phyloP scores from a whole-genome alignment of 2,888 invertebrate species.

The Atrina japonica region DNA sequence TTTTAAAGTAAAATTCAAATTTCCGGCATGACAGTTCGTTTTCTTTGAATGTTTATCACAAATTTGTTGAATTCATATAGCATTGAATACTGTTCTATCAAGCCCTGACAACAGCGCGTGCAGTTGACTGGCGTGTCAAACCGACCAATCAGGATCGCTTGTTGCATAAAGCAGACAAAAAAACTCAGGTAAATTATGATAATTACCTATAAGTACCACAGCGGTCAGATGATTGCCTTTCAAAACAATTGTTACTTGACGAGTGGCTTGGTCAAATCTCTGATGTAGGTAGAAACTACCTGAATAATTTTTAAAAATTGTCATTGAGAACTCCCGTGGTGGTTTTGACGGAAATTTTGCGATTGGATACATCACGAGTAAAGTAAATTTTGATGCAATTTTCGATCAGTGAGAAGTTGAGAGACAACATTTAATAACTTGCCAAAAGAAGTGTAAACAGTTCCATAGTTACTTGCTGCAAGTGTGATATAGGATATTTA shows the following conservation, averaged over 20 bases:
- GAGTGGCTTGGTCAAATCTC: slow-evolving; percentile 12
- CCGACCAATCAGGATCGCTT: slow-evolving; percentile 13
- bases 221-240: background rate
- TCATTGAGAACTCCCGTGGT: slow-evolving; percentile 1
- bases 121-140: slow-evolving; percentile 12
- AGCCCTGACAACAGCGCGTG: slow-evolving; percentile 16
- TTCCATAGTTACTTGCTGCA: too few relatives aligned
- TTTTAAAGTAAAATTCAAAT: background rate
- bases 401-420: slow-evolving; percentile 1
- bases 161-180: slow-evolving; percentile 2
- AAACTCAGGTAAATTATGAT: slow-evolving; percentile 8
- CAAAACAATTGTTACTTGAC: slow-evolving; percentile 13
- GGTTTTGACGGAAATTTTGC: background rate
- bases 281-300: slow-evolving; percentile 20
- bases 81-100: slow-evolving; percentile 17
- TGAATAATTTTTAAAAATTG: slow-evolving; percentile 7
- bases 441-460: too few relatives aligned
- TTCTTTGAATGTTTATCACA: slow-evolving; percentile 14
- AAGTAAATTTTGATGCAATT: background rate
- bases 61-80: slow-evolving; percentile 4
- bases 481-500: too few relatives aligned
- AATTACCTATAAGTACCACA: slow-evolving; percentile 26
- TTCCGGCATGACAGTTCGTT: slow-evolving; percentile 10
- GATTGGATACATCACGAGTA: background rate
- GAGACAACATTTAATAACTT: background rate